Percentiles rank a stretch among this genome's conserved stretches.
Evolutionary conservation across 2,113 vertebrate genomes (phyloP).

Genomic region (Pitta sordida): DNA sequence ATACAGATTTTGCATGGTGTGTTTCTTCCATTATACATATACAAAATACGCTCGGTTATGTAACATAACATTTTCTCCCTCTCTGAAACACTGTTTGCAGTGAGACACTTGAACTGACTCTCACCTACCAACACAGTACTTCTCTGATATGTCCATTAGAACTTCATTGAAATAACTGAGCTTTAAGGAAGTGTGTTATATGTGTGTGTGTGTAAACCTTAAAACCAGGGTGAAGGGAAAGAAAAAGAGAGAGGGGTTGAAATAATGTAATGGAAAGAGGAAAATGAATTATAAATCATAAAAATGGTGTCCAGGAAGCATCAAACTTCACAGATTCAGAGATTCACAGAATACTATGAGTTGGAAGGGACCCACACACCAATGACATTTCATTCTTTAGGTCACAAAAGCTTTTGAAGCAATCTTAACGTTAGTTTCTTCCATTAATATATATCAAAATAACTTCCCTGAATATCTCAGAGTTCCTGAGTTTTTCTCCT

Average conservation of each 20-base stretch:
- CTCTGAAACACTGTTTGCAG: neutral
- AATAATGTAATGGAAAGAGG: neutral
- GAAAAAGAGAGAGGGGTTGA: neutral
- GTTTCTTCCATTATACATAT: neutral
- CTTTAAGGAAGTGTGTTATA: neutral
- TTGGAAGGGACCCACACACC: too few relatives aligned
- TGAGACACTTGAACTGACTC: neutral
- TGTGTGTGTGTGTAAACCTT: neutral
- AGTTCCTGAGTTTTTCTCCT: neutral
- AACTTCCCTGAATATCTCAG: neutral
- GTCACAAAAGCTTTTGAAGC: neutral
- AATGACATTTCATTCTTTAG: neutral
- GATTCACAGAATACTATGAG: too few relatives aligned
- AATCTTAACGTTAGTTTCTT: neutral
- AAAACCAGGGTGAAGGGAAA: accelerated
- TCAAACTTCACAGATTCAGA: neutral
- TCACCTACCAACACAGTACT: neutral
- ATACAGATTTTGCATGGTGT: neutral
- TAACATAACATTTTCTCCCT: neutral
- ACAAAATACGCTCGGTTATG: neutral
- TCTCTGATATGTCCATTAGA: neutral
- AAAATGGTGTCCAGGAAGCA: neutral
- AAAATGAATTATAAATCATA: neutral
- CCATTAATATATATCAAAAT: neutral
- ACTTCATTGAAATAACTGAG: neutral